Base-by-base conservation (phyloP, 2,113 vertebrate genomes). In the Carlito syrichta region DNA sequence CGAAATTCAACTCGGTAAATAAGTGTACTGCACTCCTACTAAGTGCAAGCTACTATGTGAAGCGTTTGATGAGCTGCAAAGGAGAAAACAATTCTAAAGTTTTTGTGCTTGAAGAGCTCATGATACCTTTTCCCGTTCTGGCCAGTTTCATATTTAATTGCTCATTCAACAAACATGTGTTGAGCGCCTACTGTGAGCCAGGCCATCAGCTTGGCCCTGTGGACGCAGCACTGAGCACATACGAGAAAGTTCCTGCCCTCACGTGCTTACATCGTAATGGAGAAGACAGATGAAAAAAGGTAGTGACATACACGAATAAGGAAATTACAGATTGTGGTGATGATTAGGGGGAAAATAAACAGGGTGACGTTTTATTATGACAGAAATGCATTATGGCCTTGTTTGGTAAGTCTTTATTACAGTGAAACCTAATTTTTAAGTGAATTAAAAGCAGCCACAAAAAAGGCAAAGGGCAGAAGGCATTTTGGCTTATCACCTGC, bases 11-110 rank as follows among this genome's bases (percentile, higher is more conserved):
- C 54, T 73, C 77, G 50, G 38, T 52, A 52, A 86, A 22, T 45
- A 89, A 58, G 62, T 54, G 94, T 62, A 58, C n/a, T 52, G 77
- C 87, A 30, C 27, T 77, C 96, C 86, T 94, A 94, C 95, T 94
- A 86, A 97, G 89, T 38, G 83, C 69, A 52, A 71, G 81, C 32
- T 22, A 40, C 17, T 20, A 11, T 58, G 43, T 11, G 50, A 50
- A 43, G 76, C 40, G 94, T 74, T 82, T 48, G 58, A 52, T 12
- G 6, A 30, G 60, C 20, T 66, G 32, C 77, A 38, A 82, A 92
- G 40, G 73, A 54, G 71, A 54, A 45, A 54, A 45, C 84, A 48
- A 50, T 54, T 9, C 32, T 25, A 14, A 9, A 48, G 43, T 60
- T 40, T 30, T 14, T 43, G 48, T 11, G 48, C 17, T 74, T 76